Percentiles rank a stretch among this genome's conserved stretches.
Evolutionary conservation across 1,140 invertebrate genomes (phyloP).

Genomic region (Zophobas morio): DNA sequence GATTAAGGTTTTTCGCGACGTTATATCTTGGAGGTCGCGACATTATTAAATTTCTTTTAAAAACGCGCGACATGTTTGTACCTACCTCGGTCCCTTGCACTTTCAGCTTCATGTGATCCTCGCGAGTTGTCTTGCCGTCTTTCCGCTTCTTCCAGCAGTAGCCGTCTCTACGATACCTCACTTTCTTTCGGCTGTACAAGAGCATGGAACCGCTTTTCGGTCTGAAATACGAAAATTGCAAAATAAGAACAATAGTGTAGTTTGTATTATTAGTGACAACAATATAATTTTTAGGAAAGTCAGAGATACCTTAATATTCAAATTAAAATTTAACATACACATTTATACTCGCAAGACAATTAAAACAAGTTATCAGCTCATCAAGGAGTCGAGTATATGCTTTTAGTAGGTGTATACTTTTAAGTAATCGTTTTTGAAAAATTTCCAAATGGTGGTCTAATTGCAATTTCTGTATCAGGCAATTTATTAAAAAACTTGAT

Average conservation of each 20-base stretch:
- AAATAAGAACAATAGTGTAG: constrained; percentile 7
- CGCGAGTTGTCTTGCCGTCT: constrained; percentile 97
- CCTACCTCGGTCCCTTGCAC: constrained; percentile 93
- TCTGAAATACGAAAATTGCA: constrained; percentile 70
- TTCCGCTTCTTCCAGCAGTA: constrained; percentile 99
- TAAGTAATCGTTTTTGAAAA: too few relatives aligned
- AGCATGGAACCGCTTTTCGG: constrained; percentile 98
- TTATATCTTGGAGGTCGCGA: constrained; percentile 10
- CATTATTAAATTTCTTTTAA: constrained; percentile 17
- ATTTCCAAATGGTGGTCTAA: too few relatives aligned
- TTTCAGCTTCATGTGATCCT: constrained; percentile 99
- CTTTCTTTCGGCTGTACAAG: constrained; percentile 96
- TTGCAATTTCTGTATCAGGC: too few relatives aligned
- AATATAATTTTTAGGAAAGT: too few relatives aligned
- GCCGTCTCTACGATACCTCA: constrained; percentile 95
- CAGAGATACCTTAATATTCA: too few relatives aligned
- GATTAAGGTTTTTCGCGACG: constrained; percentile 10
- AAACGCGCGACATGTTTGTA: constrained; percentile 1
- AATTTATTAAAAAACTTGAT: too few relatives aligned
- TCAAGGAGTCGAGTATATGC: too few relatives aligned
- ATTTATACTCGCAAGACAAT: too few relatives aligned
- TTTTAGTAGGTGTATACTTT: too few relatives aligned
- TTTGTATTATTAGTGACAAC: too few relatives aligned
- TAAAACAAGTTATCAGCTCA: too few relatives aligned
- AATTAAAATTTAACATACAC: too few relatives aligned